Evolutionary conservation across 2,797 vertebrate genomes (phyloP), one percentile per base, ranked within the genome.

Genomic region (Gallinago nigripennis): DNA sequence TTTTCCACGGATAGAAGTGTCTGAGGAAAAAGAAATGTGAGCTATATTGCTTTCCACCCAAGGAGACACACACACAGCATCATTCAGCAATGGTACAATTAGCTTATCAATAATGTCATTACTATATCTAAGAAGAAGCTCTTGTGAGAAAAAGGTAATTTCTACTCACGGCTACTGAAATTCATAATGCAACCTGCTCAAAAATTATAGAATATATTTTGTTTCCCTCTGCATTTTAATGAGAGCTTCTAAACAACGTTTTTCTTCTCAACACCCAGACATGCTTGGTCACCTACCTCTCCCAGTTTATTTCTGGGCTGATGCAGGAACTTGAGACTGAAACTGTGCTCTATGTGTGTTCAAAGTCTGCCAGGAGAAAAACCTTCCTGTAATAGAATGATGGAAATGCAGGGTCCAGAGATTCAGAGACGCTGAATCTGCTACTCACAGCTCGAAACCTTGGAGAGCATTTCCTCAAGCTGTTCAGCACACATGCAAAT

Each of bases 351-450:
- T 70, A 31, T 33, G 14, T 70, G 21, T 2, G 0, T 68, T 85
- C 72, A 56, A 56, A 82, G 28, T 68, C 75, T 90, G 56, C 39
- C 79, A 91, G 69, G 33, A 80, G 60, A 57, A 66, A 87, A 92
- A 71, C 10, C 41, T 82, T 89, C 86, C n/a, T 71, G 30, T 41
- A 69, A 85, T 15, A 76, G 69, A 91, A 56, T 53, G 78, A 82
- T 68, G 51, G 58, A 91, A 86, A 90, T 82, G 63, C 80, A 70
- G 91, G 82, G 87, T 80, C 58, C 63, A 41, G 53, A 15, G 46
- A 48, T 48, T 48, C 23, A 0, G 10, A 73, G 58, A 68, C 79
- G 51, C 68, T 78, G 75, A 57, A 81, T 24, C 50, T 51, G 21
- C n/a, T 61, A 39, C 72, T 85, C 87, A 56, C 54, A 83, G 87